These are phyloP conservation scores for Tiliqua scincoides DNA, from an alignment of 2,113 vertebrate species.

Conservation along the genomic window DNA sequence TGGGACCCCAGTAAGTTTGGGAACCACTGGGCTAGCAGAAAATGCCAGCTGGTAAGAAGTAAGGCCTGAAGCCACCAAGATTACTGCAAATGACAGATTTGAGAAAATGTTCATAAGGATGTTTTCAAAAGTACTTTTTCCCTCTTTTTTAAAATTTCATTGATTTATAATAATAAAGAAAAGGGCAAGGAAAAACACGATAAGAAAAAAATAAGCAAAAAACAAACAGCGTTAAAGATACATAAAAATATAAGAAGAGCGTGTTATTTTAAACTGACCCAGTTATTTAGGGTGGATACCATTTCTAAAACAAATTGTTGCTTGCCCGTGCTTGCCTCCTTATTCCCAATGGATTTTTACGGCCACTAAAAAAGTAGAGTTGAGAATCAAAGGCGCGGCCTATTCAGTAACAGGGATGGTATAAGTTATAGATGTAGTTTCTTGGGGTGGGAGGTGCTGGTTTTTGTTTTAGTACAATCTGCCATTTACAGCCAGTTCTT, in stretches of 20 bases:
- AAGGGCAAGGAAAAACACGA: too few species aligned
- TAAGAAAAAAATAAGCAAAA: too few species aligned
- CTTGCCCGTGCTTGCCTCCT: too few species aligned
- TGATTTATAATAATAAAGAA: too few species aligned
- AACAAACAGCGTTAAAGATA: too few species aligned
- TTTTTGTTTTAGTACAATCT: too few species aligned
- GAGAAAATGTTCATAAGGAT: not conserved
- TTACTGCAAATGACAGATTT: not conserved
- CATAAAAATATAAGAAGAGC: too few species aligned
- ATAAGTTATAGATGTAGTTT: not conserved
- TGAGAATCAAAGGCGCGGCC: not conserved
- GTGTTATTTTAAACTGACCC: not conserved
- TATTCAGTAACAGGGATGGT: not conserved
- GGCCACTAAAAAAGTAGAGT: not conserved
- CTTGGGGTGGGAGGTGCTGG: not conserved
- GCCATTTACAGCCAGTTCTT: too few species aligned
- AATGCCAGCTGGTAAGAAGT: not conserved
- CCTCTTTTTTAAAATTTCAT: too few species aligned
- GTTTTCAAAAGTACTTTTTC: too few species aligned
- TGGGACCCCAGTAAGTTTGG: too few species aligned
- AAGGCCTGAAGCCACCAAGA: not conserved
- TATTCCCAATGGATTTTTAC: not conserved
- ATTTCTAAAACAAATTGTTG: not conserved
- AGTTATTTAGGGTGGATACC: not conserved
- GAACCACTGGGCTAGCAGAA: too few species aligned